These are phyloP conservation scores for Agriopis aurantiaria DNA, from an alignment of 2,888 invertebrate species.

Conservation along the genomic window DNA sequence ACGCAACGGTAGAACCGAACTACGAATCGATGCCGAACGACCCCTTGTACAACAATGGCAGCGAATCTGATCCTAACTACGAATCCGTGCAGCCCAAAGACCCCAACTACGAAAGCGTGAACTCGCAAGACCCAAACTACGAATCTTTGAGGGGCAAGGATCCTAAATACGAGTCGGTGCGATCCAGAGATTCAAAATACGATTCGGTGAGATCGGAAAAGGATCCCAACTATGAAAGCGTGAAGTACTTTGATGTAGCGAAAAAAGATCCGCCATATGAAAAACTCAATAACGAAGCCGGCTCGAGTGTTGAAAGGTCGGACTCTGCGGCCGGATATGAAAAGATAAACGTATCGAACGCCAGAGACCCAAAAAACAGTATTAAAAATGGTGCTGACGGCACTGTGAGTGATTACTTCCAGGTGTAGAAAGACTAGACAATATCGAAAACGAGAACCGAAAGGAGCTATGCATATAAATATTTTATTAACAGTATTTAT, in stretches of 20 bases:
- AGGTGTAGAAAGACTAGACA: conserved; percentile 65
- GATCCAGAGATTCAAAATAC: conserved; percentile 89
- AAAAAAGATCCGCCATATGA: conserved; percentile 90
- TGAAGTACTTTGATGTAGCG: conserved; percentile 89
- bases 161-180: conserved; percentile 86
- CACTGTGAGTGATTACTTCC: conserved; percentile 81
- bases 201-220: conserved; percentile 88
- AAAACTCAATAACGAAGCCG: conserved; percentile 78
- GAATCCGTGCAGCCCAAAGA: conserved; percentile 89
- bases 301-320: conserved; percentile 66
- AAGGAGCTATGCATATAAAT: conserved; percentile 51
- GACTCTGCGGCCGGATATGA: conserved; percentile 80
- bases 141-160: conserved; percentile 88
- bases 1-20: conserved; percentile 89
- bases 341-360: conserved; percentile 71
- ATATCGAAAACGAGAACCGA: conserved; percentile 19
- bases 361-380: conserved; percentile 73
- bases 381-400: conserved; percentile 75
- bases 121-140: conserved; percentile 89
- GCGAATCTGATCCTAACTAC: conserved; percentile 91
- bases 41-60: conserved; percentile 88
- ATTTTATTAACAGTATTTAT: conserved; percentile 60
- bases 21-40: conserved; percentile 91
- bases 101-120: conserved; percentile 90
- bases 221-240: conserved; percentile 94